These are phyloP conservation scores for Dicaeum eximium DNA, from an alignment of 2,113 vertebrate genomes.

Conservation along the genomic window DNA sequence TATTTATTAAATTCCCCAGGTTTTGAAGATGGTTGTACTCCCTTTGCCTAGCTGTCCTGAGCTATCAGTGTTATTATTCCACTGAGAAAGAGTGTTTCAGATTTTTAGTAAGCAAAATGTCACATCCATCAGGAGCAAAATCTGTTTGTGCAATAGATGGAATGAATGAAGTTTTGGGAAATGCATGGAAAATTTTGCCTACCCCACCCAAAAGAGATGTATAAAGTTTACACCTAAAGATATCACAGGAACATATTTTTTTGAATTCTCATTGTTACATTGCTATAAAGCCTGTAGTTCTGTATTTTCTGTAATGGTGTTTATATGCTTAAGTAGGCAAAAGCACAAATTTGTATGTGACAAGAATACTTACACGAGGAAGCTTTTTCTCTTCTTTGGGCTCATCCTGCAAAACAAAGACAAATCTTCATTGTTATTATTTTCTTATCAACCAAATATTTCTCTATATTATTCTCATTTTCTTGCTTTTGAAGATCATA, in stretches of 20 bases:
- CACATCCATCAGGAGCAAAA: neutral
- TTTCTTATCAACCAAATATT: neutral
- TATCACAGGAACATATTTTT: neutral
- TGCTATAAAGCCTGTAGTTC: neutral
- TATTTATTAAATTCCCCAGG: neutral
- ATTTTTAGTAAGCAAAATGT: neutral
- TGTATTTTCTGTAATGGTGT: neutral
- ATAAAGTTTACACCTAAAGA: neutral
- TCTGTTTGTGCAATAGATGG: neutral
- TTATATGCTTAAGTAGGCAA: neutral
- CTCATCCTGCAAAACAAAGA: constrained; percentile 15
- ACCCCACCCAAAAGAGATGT: neutral
- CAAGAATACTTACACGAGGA: neutral
- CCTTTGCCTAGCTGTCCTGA: neutral
- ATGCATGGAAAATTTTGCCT: neutral
- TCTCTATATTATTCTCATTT: neutral
- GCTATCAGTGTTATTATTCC: neutral
- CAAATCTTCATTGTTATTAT: neutral
- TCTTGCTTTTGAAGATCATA: neutral
- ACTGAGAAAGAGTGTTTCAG: neutral
- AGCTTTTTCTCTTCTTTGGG: neutral
- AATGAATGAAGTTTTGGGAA: neutral
- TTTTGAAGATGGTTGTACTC: neutral
- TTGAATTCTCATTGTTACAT: neutral
- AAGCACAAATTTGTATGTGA: neutral